Evolutionary conservation across 2,113 vertebrate genomes (phyloP).

Genomic region (Nipponia nippon): DNA sequence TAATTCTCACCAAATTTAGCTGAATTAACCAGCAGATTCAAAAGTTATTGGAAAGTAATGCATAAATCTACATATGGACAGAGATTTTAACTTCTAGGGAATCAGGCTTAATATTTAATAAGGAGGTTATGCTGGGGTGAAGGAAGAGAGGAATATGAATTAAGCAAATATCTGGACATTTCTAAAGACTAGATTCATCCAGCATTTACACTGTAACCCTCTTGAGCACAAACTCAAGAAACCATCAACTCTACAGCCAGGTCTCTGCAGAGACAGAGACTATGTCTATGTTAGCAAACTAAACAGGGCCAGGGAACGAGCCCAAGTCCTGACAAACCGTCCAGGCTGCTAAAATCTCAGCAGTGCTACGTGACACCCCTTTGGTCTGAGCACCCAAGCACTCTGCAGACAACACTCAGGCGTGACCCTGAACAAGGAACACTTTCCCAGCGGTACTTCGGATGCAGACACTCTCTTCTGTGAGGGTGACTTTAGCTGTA

Average conservation of each 20-base stretch:
- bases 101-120: not conserved
- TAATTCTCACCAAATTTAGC: not conserved
- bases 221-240: not conserved
- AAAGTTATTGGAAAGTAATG: not conserved
- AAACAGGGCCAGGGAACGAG: not conserved
- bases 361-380: not conserved
- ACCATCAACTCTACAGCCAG: not conserved
- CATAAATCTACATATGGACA: not conserved
- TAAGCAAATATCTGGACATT: not conserved
- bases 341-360: not conserved
- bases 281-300: not conserved
- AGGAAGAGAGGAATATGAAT: not conserved
- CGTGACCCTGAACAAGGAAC: not conserved
- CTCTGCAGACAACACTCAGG: not conserved
- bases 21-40: not conserved
- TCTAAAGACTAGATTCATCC: not conserved
- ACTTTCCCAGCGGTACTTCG: not conserved
- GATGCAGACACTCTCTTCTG: not conserved
- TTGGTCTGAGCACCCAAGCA: not conserved
- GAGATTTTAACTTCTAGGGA: not conserved
- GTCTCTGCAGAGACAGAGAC: not conserved
- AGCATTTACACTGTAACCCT: not conserved
- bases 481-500: not conserved
- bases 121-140: not conserved
- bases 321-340: not conserved